Conservation (phyloP, 2,888 invertebrate genomes). For the Leucania comma region DNA sequence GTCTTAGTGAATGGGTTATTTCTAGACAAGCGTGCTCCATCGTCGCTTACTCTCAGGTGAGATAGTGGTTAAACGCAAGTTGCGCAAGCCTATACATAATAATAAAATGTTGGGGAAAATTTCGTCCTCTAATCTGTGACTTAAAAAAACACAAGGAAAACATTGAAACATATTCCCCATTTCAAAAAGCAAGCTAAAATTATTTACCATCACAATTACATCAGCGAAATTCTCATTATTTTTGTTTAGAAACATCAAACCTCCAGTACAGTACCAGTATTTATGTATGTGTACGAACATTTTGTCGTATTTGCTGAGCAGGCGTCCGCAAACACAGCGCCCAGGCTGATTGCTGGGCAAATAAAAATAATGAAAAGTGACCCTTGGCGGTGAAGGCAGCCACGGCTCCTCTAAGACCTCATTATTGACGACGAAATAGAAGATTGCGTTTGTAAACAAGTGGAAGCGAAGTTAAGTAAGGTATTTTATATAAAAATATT, state of each 20-base stretch:
- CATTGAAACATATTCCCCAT: constrained; percentile 7
- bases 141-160: constrained; percentile 4
- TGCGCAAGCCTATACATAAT: too few species aligned
- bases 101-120: too few species aligned
- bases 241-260: constrained; percentile 55
- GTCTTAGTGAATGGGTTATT: too few species aligned
- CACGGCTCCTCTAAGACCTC: constrained; percentile 45
- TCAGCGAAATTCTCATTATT: constrained; percentile 60
- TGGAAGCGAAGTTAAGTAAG: constrained; percentile 12
- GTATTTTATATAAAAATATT: constrained; percentile 9
- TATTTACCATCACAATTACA: constrained; percentile 41
- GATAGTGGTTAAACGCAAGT: too few species aligned
- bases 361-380: constrained; percentile 81
- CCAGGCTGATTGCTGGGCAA: constrained; percentile 82
- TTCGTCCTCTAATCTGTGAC: too few species aligned
- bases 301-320: constrained; percentile 73
- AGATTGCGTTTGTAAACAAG: constrained; percentile 54
- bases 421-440: constrained; percentile 59
- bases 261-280: constrained; percentile 45
- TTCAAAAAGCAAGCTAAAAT: constrained; percentile 19
- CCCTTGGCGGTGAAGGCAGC: constrained; percentile 53
- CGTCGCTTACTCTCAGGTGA: too few species aligned
- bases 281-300: constrained; percentile 66
- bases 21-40: too few species aligned
- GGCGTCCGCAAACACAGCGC: constrained; percentile 61